Percentiles rank a stretch among this genome's conserved stretches.
Evolutionary conservation across 2,888 invertebrate genomes (phyloP).

Genomic region (Pheosia tremula): DNA sequence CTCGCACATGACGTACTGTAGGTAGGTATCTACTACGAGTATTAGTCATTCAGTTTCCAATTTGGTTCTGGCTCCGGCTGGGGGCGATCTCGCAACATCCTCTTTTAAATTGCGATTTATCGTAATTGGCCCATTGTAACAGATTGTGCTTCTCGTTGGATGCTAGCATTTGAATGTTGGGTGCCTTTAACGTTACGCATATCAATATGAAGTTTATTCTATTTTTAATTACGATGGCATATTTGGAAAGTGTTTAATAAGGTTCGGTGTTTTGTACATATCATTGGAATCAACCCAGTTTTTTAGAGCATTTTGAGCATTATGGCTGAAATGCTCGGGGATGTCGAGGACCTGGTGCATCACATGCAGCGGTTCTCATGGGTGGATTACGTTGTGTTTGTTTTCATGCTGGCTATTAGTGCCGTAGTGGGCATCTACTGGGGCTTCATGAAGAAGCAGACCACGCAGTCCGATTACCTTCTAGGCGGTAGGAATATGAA

Average conservation of each 20-base stretch:
- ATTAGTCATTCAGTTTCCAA: slow-evolving; percentile 59
- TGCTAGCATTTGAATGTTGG: slow-evolving; percentile 59
- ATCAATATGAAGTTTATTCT: slow-evolving; percentile 16
- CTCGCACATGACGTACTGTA: neutral
- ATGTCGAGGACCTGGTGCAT: slow-evolving; percentile 76
- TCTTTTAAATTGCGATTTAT: slow-evolving; percentile 83
- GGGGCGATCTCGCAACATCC: slow-evolving; percentile 83
- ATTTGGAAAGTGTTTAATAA: neutral
- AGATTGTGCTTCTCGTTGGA: slow-evolving; percentile 67
- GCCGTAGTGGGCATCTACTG: slow-evolving; percentile 93
- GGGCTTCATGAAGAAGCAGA: slow-evolving; percentile 88
- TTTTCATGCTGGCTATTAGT: slow-evolving; percentile 90
- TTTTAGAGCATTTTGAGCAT: slow-evolving; percentile 17
- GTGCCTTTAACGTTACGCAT: slow-evolving; percentile 47
- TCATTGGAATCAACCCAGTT: slow-evolving; percentile 4
- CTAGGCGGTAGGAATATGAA: slow-evolving; percentile 93
- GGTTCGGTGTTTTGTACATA: neutral
- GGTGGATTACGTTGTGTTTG: slow-evolving; percentile 92
- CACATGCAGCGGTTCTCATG: slow-evolving; percentile 87
- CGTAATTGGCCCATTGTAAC: slow-evolving; percentile 83
- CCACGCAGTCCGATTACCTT: slow-evolving; percentile 88
- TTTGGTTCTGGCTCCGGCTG: slow-evolving; percentile 58
- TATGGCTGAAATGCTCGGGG: slow-evolving; percentile 56
- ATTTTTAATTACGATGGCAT: neutral
- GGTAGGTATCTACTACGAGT: neutral